phyloP scores from a whole-genome alignment of 2,113 vertebrate genomes.

The Thamnophis sirtalis region DNA sequence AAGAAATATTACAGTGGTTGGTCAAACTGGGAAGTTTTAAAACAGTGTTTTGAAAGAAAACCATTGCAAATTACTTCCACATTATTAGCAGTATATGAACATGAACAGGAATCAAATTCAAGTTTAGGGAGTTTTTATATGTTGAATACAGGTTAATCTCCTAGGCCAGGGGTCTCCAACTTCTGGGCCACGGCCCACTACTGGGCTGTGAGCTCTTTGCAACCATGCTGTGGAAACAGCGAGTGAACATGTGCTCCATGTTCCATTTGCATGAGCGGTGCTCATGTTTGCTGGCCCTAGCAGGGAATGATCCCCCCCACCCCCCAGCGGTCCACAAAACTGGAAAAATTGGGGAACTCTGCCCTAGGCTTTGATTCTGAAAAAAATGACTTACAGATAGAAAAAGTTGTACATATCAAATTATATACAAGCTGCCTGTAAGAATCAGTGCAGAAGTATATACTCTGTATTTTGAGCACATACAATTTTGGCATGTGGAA shows the following conservation, averaged over 20 bases:
- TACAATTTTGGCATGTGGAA: neutral
- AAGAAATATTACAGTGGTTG: neutral
- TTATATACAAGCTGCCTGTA: neutral
- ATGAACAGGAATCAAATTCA: neutral
- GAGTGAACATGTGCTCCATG: fast-evolving
- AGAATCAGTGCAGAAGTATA: neutral
- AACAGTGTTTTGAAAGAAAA: neutral
- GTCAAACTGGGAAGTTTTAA: neutral
- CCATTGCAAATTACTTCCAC: neutral
- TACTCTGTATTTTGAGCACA: neutral
- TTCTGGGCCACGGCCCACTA: too few species aligned
- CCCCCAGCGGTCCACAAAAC: neutral
- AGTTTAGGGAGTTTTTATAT: neutral
- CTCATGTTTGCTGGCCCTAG: neutral
- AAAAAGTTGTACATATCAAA: neutral
- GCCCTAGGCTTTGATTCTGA: neutral
- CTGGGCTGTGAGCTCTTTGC: neutral
- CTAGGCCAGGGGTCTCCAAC: too few species aligned
- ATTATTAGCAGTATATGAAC: neutral
- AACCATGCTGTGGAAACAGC: neutral
- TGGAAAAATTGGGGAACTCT: too few species aligned
- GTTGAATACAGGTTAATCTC: neutral
- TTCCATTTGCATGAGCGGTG: neutral
- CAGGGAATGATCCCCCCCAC: neutral
- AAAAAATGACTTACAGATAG: neutral